These are phyloP conservation scores for Aethina tumida DNA, from an alignment of 1,140 invertebrate genomes.

Conservation along the genomic window DNA sequence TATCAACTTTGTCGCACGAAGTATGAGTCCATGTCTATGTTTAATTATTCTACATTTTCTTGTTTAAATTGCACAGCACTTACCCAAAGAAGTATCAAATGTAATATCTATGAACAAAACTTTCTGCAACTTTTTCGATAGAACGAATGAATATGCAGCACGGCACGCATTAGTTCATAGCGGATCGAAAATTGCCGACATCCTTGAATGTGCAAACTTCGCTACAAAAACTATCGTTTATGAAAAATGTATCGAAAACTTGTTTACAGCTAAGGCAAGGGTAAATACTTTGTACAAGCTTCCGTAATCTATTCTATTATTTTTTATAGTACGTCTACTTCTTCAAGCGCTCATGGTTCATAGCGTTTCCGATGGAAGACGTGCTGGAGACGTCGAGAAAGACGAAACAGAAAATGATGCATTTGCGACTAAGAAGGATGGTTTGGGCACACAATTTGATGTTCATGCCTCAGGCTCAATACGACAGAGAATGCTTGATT, in stretches of 20 bases:
- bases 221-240: slow-evolving; percentile 6
- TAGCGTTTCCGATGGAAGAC: slow-evolving; percentile 16
- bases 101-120: slow-evolving; percentile 24
- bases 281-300: slow-evolving; percentile 6
- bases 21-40: not conserved
- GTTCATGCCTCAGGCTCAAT: slow-evolving; percentile 24
- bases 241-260: slow-evolving; percentile 4
- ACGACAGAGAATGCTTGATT: slow-evolving; percentile 19
- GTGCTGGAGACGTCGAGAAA: slow-evolving; percentile 19
- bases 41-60: slow-evolving; percentile 2
- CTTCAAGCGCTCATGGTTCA: slow-evolving; percentile 26
- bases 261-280: slow-evolving; percentile 11
- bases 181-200: slow-evolving; percentile 28
- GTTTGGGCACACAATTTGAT: slow-evolving; percentile 27
- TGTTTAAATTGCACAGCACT: slow-evolving; percentile 9
- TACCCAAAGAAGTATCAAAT: slow-evolving; percentile 22
- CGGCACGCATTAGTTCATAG: slow-evolving; percentile 14
- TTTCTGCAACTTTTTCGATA: slow-evolving; percentile 29
- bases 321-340: slow-evolving; percentile 23
- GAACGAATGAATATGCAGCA: slow-evolving; percentile 20
- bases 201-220: slow-evolving; percentile 24
- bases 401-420: slow-evolving; percentile 24
- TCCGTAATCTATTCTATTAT: slow-evolving; percentile 1
- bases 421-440: slow-evolving; percentile 27
- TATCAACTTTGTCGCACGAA: not conserved